Conservation (phyloP, 2,113 vertebrate species). For the Leptosomus discolor region DNA sequence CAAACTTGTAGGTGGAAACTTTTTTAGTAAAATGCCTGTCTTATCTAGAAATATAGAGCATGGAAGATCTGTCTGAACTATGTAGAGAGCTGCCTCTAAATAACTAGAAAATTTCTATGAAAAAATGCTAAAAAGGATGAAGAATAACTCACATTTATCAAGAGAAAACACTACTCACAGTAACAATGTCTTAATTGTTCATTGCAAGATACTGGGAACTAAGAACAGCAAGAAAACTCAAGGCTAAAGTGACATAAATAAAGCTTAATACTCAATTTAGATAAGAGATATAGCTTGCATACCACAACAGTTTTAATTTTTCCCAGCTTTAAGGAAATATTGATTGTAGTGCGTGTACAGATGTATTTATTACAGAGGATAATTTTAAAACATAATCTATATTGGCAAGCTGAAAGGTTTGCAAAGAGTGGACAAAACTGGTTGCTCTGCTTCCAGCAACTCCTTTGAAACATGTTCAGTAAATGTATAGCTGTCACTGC, state of each 20-base stretch:
- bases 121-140: not conserved
- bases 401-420: not conserved
- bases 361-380: not conserved
- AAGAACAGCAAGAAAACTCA: not conserved
- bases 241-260: not conserved
- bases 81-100: not conserved
- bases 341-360: not conserved
- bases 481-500: constrained; percentile 55
- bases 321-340: not conserved
- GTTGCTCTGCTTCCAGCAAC: constrained; percentile 29
- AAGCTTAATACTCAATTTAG: not conserved
- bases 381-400: not conserved
- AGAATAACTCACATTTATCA: not conserved
- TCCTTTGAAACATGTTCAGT: constrained; percentile 39
- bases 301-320: not conserved
- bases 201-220: not conserved
- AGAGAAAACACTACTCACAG: not conserved
- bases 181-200: not conserved
- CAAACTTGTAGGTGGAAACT: not conserved
- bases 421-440: not conserved
- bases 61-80: not conserved
- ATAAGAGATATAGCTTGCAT: not conserved
- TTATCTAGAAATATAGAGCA: not conserved
- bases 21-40: not conserved
- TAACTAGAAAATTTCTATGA: not conserved